Conservation (phyloP, 1,140 invertebrate genomes). For the Drosophila willistoni region DNA sequence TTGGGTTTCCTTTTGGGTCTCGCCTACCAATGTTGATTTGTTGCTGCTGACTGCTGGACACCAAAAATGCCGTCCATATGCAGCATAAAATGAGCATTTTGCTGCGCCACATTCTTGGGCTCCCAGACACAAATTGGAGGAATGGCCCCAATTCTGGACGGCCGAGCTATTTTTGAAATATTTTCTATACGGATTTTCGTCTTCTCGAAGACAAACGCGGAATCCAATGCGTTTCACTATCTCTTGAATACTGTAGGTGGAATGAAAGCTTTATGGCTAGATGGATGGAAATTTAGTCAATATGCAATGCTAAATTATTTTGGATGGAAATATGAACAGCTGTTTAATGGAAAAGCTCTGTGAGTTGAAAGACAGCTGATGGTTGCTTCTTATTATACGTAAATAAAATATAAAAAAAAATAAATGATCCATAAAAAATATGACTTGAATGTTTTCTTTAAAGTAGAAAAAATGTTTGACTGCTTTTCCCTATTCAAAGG, state of each 20-base stretch:
- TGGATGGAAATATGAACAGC: not conserved
- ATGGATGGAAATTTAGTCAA: not conserved
- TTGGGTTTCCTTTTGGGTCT: conserved; percentile 1
- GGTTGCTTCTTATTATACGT: not conserved
- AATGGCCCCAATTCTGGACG: conserved; percentile 25
- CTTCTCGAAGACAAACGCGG: conserved; percentile 8
- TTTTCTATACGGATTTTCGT: conserved; percentile 21
- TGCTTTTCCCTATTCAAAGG: too few relatives aligned
- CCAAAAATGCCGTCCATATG: conserved; percentile 66
- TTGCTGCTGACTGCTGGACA: conserved; percentile 54
- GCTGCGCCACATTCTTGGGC: conserved; percentile 57
- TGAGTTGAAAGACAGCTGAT: not conserved
- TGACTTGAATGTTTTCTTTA: too few relatives aligned
- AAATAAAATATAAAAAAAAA: too few relatives aligned
- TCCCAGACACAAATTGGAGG: conserved; percentile 32
- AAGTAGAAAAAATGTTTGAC: too few relatives aligned
- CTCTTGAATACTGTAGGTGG: not conserved
- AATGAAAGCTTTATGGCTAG: conserved; percentile 3
- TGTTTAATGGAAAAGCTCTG: not conserved
- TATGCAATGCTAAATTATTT: not conserved
- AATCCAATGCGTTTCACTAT: conserved; percentile 5
- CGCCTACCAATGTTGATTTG: conserved; percentile 73
- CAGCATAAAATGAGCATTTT: conserved; percentile 46
- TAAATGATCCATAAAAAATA: too few relatives aligned
- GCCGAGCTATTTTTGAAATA: conserved; percentile 43